phyloP scores from a whole-genome alignment of 2,113 vertebrate species.

The Eidolon helvum region DNA sequence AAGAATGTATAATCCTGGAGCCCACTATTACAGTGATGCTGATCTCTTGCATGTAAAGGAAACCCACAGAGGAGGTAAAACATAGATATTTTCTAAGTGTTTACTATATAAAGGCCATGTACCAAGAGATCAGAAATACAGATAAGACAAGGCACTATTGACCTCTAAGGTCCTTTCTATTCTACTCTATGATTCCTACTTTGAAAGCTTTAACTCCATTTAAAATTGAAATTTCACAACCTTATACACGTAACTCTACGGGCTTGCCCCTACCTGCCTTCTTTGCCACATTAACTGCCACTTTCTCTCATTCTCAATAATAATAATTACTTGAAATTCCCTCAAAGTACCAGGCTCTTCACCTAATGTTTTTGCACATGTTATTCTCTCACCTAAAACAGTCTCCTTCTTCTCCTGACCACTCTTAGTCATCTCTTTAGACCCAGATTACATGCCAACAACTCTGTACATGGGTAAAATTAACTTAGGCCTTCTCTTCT shows the following conservation, averaged over 20 bases:
- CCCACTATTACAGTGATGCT: background rate
- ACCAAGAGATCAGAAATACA: background rate
- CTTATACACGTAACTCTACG: background rate
- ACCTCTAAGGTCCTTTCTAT: background rate
- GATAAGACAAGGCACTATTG: background rate
- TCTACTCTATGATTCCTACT: background rate
- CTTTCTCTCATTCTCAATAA: background rate
- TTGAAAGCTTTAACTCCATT: slow-evolving; percentile 19
- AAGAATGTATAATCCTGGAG: background rate
- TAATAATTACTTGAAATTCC: slow-evolving; percentile 2
- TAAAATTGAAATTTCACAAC: slow-evolving; percentile 20
- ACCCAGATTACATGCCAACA: background rate
- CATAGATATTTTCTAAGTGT: background rate
- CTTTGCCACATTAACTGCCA: background rate
- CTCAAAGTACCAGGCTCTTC: background rate
- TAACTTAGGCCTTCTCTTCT: background rate
- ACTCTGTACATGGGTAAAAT: background rate
- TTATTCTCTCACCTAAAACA: background rate
- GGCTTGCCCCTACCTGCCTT: background rate
- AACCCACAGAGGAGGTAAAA: background rate
- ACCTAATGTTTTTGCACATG: background rate
- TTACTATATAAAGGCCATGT: background rate
- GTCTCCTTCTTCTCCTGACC: background rate
- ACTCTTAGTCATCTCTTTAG: background rate
- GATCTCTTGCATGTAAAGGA: background rate